These are phyloP conservation scores for Hydra vulgaris DNA, from an alignment of 30 jellyfish, hydroid and myxozoan genomes.

Conservation along the genomic window DNA sequence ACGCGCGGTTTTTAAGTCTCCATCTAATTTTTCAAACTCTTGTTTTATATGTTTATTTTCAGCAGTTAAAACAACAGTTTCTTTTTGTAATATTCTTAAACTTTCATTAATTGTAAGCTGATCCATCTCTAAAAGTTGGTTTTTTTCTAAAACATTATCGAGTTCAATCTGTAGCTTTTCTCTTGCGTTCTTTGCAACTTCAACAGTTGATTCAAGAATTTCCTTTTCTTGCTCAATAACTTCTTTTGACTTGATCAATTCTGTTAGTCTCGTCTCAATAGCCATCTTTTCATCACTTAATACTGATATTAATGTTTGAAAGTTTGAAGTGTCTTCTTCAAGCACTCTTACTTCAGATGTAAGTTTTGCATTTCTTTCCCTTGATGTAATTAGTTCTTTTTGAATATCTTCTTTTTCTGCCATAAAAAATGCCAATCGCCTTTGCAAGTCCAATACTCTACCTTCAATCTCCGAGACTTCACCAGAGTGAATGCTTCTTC, in stretches of 20 bases:
- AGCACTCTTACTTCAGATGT: constrained; percentile 65
- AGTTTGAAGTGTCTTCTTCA: constrained; percentile 84
- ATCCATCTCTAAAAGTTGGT: constrained; percentile 71
- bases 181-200: constrained; percentile 45
- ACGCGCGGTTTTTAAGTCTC: constrained; percentile 56
- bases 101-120: constrained; percentile 46
- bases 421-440: constrained; percentile 94
- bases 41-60: constrained; percentile 71
- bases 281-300: constrained; percentile 53
- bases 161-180: constrained; percentile 56
- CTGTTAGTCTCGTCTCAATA: constrained; percentile 39
- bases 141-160: constrained; percentile 61
- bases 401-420: constrained; percentile 98
- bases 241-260: constrained; percentile 38
- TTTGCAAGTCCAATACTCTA: constrained; percentile 77
- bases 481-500: constrained; percentile 73
- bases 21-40: constrained; percentile 60
- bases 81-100: constrained; percentile 65
- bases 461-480: constrained; percentile 94
- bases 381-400: constrained; percentile 71
- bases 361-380: constrained; percentile 70
- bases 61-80: constrained; percentile 53
- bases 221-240: constrained; percentile 66
- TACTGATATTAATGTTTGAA: constrained; percentile 55
- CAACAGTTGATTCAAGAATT: constrained; percentile 54